These are phyloP conservation scores for Phylloscopus trochilus DNA, from an alignment of 2,113 vertebrate species.

Conservation along the genomic window DNA sequence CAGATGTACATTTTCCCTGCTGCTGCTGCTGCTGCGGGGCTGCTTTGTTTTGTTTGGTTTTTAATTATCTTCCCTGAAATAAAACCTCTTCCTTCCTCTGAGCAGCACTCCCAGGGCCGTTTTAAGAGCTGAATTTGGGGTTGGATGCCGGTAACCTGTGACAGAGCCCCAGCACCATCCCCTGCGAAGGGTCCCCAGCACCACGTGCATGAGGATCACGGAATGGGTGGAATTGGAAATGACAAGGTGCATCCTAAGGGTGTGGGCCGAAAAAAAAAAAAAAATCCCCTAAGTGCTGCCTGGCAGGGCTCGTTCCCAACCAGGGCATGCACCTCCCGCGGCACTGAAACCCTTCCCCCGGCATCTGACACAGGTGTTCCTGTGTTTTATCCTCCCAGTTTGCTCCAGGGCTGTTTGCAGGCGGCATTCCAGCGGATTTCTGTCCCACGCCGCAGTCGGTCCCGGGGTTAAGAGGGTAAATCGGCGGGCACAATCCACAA, in stretches of 20 bases:
- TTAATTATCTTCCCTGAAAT: background rate
- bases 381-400: background rate
- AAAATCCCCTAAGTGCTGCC: fast-evolving
- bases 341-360: fast-evolving
- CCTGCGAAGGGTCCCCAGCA: background rate
- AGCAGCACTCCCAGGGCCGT: background rate
- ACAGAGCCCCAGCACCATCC: background rate
- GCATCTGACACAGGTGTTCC: background rate
- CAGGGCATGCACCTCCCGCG: fast-evolving
- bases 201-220: fast-evolving
- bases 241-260: background rate
- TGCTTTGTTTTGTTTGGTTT: background rate
- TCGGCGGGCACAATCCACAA: conserved; percentile 48
- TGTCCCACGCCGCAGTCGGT: background rate
- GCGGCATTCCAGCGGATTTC: background rate
- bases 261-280: background rate
- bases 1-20: fast-evolving
- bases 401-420: background rate
- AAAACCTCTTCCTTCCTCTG: background rate
- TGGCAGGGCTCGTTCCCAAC: background rate
- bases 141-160: fast-evolving
- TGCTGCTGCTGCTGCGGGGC: fast-evolving
- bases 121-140: background rate
- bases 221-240: background rate
- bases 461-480: background rate